phyloP scores from a whole-genome alignment of 23 tunicate species.

The Diplosoma virens region DNA sequence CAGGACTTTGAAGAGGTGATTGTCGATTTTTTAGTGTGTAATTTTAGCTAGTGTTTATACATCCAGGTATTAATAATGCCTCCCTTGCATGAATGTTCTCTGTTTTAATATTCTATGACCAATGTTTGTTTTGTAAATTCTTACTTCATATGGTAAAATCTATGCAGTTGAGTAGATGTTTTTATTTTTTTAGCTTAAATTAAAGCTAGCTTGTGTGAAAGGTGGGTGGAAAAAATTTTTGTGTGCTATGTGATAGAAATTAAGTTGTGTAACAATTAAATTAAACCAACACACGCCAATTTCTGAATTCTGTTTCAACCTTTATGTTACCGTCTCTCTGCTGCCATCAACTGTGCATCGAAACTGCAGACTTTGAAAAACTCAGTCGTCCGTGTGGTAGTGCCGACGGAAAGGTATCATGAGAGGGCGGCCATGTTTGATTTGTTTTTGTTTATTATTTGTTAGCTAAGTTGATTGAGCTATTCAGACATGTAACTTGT shows the following conservation, averaged over 20 bases:
- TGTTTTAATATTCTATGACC: too few species aligned
- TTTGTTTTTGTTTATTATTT: neutral
- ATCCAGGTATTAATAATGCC: too few species aligned
- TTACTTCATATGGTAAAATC: too few species aligned
- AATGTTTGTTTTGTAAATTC: too few species aligned
- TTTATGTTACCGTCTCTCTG: conserved; percentile 35
- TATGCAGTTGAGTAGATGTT: too few species aligned
- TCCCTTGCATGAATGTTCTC: too few species aligned
- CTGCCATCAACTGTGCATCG: conserved; percentile 8
- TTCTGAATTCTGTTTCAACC: conserved; percentile 51
- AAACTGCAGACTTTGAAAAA: conserved; percentile 91
- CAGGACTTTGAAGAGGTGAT: conserved; percentile 89
- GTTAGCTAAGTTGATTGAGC: neutral
- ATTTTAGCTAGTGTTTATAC: too few species aligned
- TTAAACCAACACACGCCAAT: conserved; percentile 23
- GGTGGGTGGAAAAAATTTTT: too few species aligned
- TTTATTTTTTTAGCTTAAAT: too few species aligned
- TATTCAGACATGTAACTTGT: neutral
- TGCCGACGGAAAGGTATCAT: conserved; percentile 95
- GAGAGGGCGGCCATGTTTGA: conserved; percentile 13
- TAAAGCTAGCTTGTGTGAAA: too few species aligned
- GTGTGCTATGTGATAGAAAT: too few species aligned
- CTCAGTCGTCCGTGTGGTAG: conserved; percentile 89
- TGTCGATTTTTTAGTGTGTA: neutral
- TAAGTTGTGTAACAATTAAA: neutral